These are phyloP conservation scores for Embiotoca jacksoni DNA, from an alignment of 2,113 vertebrate species.

Conservation along the genomic window DNA sequence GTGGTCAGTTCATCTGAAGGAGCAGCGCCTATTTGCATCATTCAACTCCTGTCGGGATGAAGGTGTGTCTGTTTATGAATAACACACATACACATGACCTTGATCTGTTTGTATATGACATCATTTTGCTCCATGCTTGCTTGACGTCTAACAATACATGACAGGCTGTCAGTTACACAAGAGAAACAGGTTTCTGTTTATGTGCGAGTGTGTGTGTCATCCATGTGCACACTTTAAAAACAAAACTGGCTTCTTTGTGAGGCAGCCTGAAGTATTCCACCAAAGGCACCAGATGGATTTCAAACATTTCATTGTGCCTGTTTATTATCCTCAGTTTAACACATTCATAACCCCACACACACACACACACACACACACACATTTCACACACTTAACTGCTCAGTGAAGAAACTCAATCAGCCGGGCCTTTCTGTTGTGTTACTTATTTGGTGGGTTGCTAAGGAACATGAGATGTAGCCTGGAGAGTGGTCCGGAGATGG, in stretches of 20 bases:
- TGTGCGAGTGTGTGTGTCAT: background rate
- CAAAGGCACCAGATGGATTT: slow-evolving; percentile 17
- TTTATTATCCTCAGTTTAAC: slow-evolving; percentile 33
- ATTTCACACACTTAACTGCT: slow-evolving; percentile 13
- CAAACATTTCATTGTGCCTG: slow-evolving; percentile 18
- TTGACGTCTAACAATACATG: slow-evolving; percentile 41
- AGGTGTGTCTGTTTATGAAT: slow-evolving; percentile 39
- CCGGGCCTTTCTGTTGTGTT: slow-evolving; percentile 50
- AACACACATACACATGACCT: slow-evolving; percentile 39
- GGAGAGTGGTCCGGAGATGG: slow-evolving; percentile 61
- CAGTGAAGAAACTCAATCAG: slow-evolving; percentile 53
- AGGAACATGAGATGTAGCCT: slow-evolving; percentile 65
- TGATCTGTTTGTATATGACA: slow-evolving; percentile 46
- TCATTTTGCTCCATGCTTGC: slow-evolving; percentile 29
- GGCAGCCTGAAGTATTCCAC: slow-evolving; percentile 19
- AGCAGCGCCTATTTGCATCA: slow-evolving; percentile 36
- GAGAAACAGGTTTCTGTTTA: slow-evolving; percentile 60
- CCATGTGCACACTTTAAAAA: slow-evolving; percentile 46
- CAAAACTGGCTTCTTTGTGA: slow-evolving; percentile 41
- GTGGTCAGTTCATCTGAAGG: background rate
- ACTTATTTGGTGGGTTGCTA: slow-evolving; percentile 78
- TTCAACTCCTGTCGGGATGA: slow-evolving; percentile 10
- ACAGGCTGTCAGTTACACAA: slow-evolving; percentile 52
- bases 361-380: slow-evolving; percentile 25
- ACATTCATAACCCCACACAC: slow-evolving; percentile 20